Conservation (phyloP, 2,113 vertebrate genomes). For the Daboia siamensis region DNA sequence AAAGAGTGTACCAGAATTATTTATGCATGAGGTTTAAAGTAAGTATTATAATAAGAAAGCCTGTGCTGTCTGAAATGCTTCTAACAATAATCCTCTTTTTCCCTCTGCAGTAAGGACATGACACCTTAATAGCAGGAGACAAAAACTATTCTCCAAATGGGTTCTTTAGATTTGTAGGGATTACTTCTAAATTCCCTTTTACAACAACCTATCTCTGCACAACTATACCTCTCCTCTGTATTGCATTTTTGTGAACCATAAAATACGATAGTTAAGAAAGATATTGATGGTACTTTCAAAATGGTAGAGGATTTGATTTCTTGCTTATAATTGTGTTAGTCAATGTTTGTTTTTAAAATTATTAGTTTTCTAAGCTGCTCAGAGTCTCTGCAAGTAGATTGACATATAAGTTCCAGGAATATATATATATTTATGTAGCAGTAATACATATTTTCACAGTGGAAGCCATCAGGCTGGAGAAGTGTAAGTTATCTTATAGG, state of each 20-base stretch:
- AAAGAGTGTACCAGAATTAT: slow-evolving; percentile 27
- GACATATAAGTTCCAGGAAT: background rate
- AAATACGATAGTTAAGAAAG: background rate
- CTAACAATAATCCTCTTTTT: background rate
- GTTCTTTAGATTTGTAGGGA: background rate
- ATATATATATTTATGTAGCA: background rate
- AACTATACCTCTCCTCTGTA: background rate
- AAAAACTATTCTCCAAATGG: background rate
- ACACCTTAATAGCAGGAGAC: background rate
- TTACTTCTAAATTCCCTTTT: background rate
- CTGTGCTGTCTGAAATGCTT: background rate
- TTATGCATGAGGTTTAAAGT: background rate
- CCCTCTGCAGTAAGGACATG: background rate
- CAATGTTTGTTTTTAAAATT: background rate
- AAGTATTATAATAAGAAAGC: background rate
- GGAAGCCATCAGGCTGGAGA: background rate
- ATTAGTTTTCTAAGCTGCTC: background rate
- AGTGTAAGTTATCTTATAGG: background rate
- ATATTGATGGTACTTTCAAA: background rate
- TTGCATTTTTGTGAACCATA: background rate
- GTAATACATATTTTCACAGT: background rate
- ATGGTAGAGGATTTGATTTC: background rate
- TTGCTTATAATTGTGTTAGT: background rate
- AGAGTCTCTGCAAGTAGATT: background rate
- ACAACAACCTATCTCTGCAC: background rate